These are phyloP conservation scores for Ischnura elegans DNA, from an alignment of 2,888 invertebrate species.

Conservation along the genomic window DNA sequence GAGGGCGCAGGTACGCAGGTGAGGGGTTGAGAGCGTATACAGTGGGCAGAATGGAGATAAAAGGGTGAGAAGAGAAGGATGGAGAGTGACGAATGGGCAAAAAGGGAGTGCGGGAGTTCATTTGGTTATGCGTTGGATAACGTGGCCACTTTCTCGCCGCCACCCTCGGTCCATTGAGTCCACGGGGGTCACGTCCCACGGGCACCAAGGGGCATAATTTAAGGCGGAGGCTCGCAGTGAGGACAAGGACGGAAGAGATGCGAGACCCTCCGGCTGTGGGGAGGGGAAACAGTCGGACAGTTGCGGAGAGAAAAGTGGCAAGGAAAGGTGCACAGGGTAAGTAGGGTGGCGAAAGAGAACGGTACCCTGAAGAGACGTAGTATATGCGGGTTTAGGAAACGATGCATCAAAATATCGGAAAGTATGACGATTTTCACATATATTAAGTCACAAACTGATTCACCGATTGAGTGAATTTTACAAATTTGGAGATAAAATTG, in stretches of 20 bases:
- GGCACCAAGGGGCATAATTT: constrained; percentile 22
- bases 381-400: too few relatives aligned
- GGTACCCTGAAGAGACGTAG: too few relatives aligned
- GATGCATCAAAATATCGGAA: too few relatives aligned
- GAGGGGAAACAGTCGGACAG: background rate
- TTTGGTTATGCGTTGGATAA: constrained; percentile 40
- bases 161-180: background rate
- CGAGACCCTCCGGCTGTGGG: too few relatives aligned
- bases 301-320: background rate
- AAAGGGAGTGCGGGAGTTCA: background rate
- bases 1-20: too few relatives aligned
- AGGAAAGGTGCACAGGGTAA: too few relatives aligned
- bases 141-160: constrained; percentile 34
- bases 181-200: background rate
- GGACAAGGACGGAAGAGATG: background rate
- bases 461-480: too few relatives aligned
- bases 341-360: too few relatives aligned
- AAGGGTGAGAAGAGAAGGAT: background rate
- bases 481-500: background rate
- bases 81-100: background rate
- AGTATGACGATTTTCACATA: too few relatives aligned
- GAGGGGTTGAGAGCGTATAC: too few relatives aligned
- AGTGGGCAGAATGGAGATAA: background rate
- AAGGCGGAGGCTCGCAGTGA: background rate
- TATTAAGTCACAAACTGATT: too few relatives aligned